These are phyloP conservation scores for Tetranychus truncatus DNA, from an alignment of 2,888 invertebrate genomes.

Conservation along the genomic window DNA sequence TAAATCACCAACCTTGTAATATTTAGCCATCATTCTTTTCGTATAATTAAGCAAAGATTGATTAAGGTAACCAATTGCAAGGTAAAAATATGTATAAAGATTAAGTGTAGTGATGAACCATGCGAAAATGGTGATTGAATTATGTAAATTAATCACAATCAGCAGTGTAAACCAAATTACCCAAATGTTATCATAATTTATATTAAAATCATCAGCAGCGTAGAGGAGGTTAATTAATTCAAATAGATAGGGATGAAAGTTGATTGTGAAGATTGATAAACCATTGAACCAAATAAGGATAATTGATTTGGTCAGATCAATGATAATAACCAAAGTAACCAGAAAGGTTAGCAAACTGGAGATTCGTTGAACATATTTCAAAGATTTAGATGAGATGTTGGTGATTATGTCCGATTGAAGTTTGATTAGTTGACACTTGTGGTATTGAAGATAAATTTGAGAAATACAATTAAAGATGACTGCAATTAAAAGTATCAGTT, in stretches of 20 bases:
- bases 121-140: background rate
- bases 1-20: background rate
- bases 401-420: background rate
- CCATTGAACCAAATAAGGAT: background rate
- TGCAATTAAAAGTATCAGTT: background rate
- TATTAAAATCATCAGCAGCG: background rate
- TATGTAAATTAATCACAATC: background rate
- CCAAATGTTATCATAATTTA: background rate
- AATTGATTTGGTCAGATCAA: background rate
- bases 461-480: background rate
- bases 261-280: background rate
- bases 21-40: background rate
- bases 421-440: background rate
- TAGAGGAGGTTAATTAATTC: background rate
- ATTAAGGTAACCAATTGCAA: background rate
- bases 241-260: background rate
- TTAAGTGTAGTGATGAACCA: background rate
- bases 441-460: background rate
- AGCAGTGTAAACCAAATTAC: background rate
- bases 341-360: background rate
- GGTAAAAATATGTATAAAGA: background rate
- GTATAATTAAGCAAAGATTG: background rate
- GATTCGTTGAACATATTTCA: background rate
- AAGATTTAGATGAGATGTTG: background rate
- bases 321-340: background rate